These are phyloP conservation scores for Ypsolopha sequella DNA, from an alignment of 2,888 invertebrate species.

Conservation along the genomic window DNA sequence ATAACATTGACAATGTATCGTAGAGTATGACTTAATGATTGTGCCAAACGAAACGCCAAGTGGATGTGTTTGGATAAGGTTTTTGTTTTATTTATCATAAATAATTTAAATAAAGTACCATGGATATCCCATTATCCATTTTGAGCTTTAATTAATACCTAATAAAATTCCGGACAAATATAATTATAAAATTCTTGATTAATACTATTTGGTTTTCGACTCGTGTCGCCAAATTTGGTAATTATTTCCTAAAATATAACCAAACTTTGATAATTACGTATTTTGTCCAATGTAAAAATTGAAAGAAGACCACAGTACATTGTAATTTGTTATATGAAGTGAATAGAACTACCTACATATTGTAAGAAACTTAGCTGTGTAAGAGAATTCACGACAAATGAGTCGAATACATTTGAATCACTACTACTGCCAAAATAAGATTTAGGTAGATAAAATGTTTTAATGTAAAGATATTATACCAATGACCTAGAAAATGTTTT, in stretches of 20 bases:
- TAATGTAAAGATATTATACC: slow-evolving; percentile 45
- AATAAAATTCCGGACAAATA: slow-evolving; percentile 44
- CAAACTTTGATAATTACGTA: background rate
- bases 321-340: slow-evolving; percentile 50
- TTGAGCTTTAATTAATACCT: slow-evolving; percentile 63
- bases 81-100: slow-evolving; percentile 36
- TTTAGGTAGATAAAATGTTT: slow-evolving; percentile 59
- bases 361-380: slow-evolving; percentile 45
- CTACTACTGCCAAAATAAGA: slow-evolving; percentile 55
- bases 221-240: background rate
- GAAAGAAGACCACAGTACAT: slow-evolving; percentile 41
- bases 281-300: slow-evolving; percentile 13
- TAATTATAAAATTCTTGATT: background rate
- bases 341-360: slow-evolving; percentile 36
- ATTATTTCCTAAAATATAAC: slow-evolving; percentile 6
- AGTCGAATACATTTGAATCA: slow-evolving; percentile 50
- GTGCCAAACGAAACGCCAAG: slow-evolving; percentile 44
- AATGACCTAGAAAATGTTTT: slow-evolving; percentile 45
- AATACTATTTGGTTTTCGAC: background rate
- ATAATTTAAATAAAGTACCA: slow-evolving; percentile 20
- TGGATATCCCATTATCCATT: slow-evolving; percentile 46
- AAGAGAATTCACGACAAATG: slow-evolving; percentile 27
- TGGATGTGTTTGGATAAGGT: slow-evolving; percentile 31
- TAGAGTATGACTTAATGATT: slow-evolving; percentile 31
- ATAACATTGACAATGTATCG: slow-evolving; percentile 21